Percentiles rank a stretch among this genome's conserved stretches.
These are phyloP conservation scores for Malurus alboscapulatus DNA, from an alignment of 2,113 vertebrate species.

Conservation along the genomic window DNA sequence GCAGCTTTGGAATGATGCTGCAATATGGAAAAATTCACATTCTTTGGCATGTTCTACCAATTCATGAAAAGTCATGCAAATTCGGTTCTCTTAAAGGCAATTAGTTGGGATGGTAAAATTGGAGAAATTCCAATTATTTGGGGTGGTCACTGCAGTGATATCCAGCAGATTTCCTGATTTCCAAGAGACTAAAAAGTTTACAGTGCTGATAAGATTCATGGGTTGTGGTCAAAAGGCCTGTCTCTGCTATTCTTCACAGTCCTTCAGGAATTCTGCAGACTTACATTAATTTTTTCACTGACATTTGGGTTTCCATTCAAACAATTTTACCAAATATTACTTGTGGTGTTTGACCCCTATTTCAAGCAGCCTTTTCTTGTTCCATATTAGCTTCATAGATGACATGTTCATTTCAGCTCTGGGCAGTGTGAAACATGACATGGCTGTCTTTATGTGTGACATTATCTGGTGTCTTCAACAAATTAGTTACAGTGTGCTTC, in stretches of 20 bases:
- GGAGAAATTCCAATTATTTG: neutral
- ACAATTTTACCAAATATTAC: neutral
- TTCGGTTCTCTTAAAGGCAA: neutral
- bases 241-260: neutral
- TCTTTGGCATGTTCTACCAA: neutral
- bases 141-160: neutral
- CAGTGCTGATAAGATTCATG: neutral
- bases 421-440: neutral
- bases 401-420: neutral
- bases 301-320: neutral
- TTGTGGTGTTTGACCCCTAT: neutral
- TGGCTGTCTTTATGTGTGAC: neutral
- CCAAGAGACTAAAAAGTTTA: neutral
- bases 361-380: neutral
- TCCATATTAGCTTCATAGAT: neutral
- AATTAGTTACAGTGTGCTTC: slow-evolving; percentile 21
- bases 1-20: neutral
- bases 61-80: neutral
- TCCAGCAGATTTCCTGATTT: neutral
- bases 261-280: neutral
- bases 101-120: neutral
- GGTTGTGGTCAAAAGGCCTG: neutral
- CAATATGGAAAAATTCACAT: neutral
- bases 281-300: neutral
- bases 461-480: slow-evolving; percentile 25